These are phyloP conservation scores for Bradynema listronoti DNA, from an alignment of 1,140 invertebrate species.

Conservation along the genomic window DNA sequence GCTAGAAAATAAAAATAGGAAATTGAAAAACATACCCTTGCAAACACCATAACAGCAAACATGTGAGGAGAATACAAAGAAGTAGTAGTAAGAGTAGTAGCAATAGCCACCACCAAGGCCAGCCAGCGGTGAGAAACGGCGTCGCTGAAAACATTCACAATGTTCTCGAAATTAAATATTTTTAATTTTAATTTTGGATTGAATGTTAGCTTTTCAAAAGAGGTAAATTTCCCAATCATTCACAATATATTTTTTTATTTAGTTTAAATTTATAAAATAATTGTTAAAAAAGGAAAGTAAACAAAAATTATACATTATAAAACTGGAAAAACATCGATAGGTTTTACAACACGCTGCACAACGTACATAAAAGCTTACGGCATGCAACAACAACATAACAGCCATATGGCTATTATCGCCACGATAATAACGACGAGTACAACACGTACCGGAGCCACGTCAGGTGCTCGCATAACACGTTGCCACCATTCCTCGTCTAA, in stretches of 20 bases:
- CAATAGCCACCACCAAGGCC: constrained; percentile 58
- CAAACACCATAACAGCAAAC: constrained; percentile 51
- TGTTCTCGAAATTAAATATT: no score
- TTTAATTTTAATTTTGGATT: no score
- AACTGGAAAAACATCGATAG: no score
- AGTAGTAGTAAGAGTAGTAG: constrained; percentile 51
- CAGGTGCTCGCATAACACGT: neutral
- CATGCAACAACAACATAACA: constrained; percentile 15
- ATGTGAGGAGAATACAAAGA: constrained; percentile 51
- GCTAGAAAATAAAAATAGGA: neutral
- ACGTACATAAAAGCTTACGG: no score
- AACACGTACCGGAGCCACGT: constrained; percentile 7
- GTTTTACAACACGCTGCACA: no score
- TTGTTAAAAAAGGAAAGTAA: neutral
- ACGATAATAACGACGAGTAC: neutral
- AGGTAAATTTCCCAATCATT: no score
- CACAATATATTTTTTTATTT: no score
- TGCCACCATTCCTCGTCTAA: no score
- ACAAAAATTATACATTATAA: no score
- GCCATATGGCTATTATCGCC: no score
- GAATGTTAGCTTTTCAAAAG: no score
- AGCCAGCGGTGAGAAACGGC: constrained; percentile 47
- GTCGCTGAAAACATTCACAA: constrained; percentile 47
- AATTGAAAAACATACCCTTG: constrained; percentile 34
- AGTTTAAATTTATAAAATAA: constrained; percentile 9